phyloP scores from a whole-genome alignment of 2,888 invertebrate genomes.

The Agrilus biguttatus region DNA sequence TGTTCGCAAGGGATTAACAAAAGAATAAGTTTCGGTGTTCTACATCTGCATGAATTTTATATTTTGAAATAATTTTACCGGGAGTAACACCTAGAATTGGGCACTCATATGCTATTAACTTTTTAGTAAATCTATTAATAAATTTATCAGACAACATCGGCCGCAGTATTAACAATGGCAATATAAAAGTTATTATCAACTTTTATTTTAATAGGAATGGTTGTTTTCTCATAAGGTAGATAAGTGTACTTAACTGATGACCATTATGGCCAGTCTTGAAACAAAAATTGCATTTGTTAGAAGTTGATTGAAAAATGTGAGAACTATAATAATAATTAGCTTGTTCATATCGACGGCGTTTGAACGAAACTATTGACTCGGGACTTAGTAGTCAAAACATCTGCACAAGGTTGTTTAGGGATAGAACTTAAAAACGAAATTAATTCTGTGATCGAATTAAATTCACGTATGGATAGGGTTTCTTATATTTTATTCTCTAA shows the following conservation, averaged over 20 bases:
- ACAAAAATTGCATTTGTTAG: constrained; percentile 7
- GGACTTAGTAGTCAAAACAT: background rate
- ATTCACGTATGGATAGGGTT: constrained; percentile 5
- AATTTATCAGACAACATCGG: constrained; percentile 7
- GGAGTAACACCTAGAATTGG: background rate
- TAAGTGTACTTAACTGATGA: too few species aligned
- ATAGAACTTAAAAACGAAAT: constrained; percentile 8
- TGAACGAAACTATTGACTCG: background rate
- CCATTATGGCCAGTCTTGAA: constrained; percentile 6
- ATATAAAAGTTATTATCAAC: constrained; percentile 4
- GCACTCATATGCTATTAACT: background rate
- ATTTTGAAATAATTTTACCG: background rate
- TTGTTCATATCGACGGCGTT: background rate
- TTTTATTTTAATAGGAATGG: background rate
- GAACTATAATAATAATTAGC: too few species aligned
- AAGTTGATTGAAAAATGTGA: background rate
- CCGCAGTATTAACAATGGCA: constrained; percentile 6
- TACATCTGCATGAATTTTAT: constrained; percentile 1
- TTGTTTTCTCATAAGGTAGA: too few species aligned
- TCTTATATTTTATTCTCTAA: constrained; percentile 8
- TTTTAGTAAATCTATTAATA: background rate
- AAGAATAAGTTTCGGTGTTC: constrained; percentile 1
- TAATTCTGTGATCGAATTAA: constrained; percentile 9
- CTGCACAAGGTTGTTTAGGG: background rate
- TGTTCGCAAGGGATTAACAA: constrained; percentile 2